Evolutionary conservation across 1,140 invertebrate species (phyloP).

Genomic region (Caenorhabditis remanei): DNA sequence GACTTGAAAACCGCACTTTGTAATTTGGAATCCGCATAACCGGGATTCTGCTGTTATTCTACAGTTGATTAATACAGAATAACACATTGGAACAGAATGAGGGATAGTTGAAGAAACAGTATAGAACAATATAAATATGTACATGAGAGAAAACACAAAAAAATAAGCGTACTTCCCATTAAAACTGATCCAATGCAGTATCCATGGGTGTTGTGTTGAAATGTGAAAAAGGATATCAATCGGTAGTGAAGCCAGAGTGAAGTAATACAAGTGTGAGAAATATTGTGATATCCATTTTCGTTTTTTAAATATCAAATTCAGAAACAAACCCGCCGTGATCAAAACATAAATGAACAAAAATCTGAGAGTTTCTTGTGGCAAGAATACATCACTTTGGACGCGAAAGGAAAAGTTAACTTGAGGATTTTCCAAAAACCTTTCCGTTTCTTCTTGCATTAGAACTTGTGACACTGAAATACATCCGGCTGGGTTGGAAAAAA

Average conservation of each 20-base stretch:
- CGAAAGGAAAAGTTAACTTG: too few relatives aligned
- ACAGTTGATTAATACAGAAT: not conserved
- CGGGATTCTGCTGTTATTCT: not conserved
- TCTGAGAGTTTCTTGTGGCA: too few relatives aligned
- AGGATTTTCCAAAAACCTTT: too few relatives aligned
- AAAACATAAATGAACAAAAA: too few relatives aligned
- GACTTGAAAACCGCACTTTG: not conserved
- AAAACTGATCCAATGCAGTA: not conserved
- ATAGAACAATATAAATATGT: not conserved
- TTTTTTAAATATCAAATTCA: too few relatives aligned
- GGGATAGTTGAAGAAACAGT: not conserved
- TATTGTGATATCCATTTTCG: not conserved
- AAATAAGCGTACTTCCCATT: not conserved
- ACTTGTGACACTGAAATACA: too few relatives aligned
- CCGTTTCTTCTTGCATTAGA: too few relatives aligned
- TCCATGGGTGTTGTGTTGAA: not conserved
- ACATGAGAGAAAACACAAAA: not conserved
- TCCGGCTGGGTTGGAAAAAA: too few relatives aligned
- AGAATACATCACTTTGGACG: too few relatives aligned
- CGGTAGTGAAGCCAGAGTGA: not conserved
- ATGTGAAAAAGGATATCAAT: not conserved
- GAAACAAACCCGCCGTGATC: too few relatives aligned
- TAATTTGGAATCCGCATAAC: not conserved
- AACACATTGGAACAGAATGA: not conserved
- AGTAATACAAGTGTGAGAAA: not conserved